These are phyloP conservation scores for Catalaphyllia jardinei DNA, from an alignment of 64 coral and sea anemone species.

Conservation along the genomic window DNA sequence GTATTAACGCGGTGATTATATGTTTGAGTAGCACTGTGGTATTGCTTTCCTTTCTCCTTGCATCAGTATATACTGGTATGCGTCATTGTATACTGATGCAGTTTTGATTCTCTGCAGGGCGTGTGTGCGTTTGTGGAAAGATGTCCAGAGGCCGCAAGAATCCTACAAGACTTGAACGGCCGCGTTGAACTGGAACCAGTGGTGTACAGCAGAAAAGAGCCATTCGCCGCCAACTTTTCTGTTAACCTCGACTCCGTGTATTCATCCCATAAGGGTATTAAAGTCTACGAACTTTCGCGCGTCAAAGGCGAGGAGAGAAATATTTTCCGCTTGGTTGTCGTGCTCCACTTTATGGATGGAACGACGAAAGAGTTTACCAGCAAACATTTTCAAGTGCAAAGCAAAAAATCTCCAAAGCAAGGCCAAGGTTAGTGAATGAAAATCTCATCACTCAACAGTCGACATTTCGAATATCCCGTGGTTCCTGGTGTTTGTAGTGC, in stretches of 20 bases:
- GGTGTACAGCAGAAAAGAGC: constrained; percentile 59
- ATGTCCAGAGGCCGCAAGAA: constrained; percentile 75
- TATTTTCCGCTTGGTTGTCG: constrained; percentile 74
- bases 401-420: constrained; percentile 36
- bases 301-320: constrained; percentile 92
- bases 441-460: not conserved
- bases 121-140: constrained; percentile 80
- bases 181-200: constrained; percentile 68
- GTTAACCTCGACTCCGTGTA: constrained; percentile 93
- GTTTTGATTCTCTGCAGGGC: constrained; percentile 28
- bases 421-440: not conserved
- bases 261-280: constrained; percentile 54
- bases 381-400: constrained; percentile 78
- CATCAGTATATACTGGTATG: no score
- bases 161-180: constrained; percentile 79
- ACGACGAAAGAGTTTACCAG: constrained; percentile 72
- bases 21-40: no score
- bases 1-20: no score
- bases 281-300: constrained; percentile 89
- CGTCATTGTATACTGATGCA: not conserved
- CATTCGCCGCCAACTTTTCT: constrained; percentile 51
- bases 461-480: not conserved
- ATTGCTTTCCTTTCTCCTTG: no score
- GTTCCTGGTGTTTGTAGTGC: not conserved
- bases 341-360: constrained; percentile 75